These are phyloP conservation scores for Hypercompe scribonia DNA, from an alignment of 2,888 invertebrate genomes.

Conservation along the genomic window DNA sequence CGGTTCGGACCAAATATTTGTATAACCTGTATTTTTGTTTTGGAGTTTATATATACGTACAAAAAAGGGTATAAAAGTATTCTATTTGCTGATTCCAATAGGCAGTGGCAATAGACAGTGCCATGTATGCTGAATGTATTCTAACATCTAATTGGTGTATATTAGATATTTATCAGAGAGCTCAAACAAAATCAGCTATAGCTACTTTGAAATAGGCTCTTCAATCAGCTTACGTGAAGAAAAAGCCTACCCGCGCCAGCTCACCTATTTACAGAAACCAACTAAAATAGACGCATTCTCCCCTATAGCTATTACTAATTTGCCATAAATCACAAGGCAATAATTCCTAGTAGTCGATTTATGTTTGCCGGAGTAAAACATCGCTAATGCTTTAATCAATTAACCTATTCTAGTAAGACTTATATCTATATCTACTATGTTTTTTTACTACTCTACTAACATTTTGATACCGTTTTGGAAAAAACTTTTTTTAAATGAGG, in stretches of 20 bases:
- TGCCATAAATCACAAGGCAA: background rate
- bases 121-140: too few relatives aligned
- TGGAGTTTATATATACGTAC: too few relatives aligned
- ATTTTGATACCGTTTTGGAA: background rate
- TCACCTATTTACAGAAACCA: background rate
- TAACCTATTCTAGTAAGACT: background rate
- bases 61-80: too few relatives aligned
- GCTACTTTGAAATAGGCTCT: background rate
- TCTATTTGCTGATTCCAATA: too few relatives aligned
- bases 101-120: too few relatives aligned
- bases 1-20: too few relatives aligned
- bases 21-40: too few relatives aligned
- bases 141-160: too few relatives aligned
- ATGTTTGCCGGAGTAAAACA: background rate
- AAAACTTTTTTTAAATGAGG: too few relatives aligned
- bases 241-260: background rate
- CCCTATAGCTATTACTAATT: background rate
- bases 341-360: conserved; percentile 1
- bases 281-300: background rate
- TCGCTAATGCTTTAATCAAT: background rate
- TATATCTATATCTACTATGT: background rate
- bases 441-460: background rate
- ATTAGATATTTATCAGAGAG: background rate
- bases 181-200: background rate
- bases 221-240: background rate